Evolutionary conservation across 2,113 vertebrate species (phyloP).

Genomic region (Pangasianodon gigas): DNA sequence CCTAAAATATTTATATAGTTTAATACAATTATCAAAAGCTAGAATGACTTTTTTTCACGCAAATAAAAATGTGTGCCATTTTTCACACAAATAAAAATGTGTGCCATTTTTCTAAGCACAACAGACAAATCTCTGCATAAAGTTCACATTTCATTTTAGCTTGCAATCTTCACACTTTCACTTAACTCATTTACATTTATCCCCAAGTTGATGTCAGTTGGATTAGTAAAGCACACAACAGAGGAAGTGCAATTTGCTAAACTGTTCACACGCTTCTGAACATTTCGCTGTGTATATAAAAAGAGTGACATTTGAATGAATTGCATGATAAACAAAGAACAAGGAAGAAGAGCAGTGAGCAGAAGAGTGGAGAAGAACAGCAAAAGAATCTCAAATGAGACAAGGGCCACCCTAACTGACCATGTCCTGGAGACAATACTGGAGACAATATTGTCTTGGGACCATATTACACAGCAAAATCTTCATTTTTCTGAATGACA

Average conservation of each 20-base stretch:
- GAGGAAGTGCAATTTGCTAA: conserved; percentile 1
- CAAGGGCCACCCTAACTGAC: not conserved
- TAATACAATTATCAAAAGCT: not conserved
- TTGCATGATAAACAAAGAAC: not conserved
- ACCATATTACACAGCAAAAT: not conserved
- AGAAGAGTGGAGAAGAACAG: not conserved
- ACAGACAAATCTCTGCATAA: not conserved
- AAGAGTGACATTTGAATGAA: not conserved
- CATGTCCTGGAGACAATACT: not conserved
- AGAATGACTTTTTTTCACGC: not conserved
- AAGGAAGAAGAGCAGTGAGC: not conserved
- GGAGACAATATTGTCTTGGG: not conserved
- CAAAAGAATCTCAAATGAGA: not conserved
- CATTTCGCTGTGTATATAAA: not conserved
- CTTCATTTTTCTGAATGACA: not conserved
- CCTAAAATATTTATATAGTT: not conserved
- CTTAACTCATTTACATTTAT: not conserved
- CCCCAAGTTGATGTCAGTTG: not conserved
- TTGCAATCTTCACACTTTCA: conserved; percentile 4
- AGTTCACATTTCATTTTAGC: not conserved
- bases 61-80: not conserved
- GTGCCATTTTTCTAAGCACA: not conserved
- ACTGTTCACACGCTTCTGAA: not conserved
- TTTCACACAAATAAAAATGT: not conserved
- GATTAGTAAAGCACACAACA: not conserved